Conservation (phyloP, 1,140 invertebrate genomes). For the Glossosoma conforme region DNA sequence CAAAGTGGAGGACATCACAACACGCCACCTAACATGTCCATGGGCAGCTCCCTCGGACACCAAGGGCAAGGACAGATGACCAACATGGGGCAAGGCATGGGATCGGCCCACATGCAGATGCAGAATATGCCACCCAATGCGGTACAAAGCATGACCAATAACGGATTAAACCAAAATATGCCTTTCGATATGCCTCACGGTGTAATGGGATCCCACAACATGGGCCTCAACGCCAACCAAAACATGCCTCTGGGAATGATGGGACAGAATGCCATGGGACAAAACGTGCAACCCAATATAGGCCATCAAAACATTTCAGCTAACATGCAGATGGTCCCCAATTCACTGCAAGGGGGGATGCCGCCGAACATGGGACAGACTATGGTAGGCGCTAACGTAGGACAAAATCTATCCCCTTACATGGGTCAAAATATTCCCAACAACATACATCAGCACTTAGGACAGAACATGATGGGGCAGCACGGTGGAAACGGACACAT, state of each 20-base stretch:
- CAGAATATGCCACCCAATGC: slow-evolving; percentile 23
- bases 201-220: slow-evolving; percentile 2
- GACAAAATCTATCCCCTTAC: slow-evolving; percentile 15
- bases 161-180: not conserved
- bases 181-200: not conserved
- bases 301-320: slow-evolving; percentile 11
- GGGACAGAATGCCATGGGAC: slow-evolving; percentile 9
- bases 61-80: slow-evolving; percentile 17
- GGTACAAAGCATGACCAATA: slow-evolving; percentile 21
- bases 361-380: slow-evolving; percentile 22
- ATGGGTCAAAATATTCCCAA: slow-evolving; percentile 19
- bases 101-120: too few species aligned
- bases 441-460: slow-evolving; percentile 21
- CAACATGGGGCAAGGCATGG: slow-evolving; percentile 12
- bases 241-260: slow-evolving; percentile 16
- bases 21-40: slow-evolving; percentile 18
- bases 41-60: slow-evolving; percentile 14
- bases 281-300: slow-evolving; percentile 5
- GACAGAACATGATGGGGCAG: slow-evolving; percentile 14
- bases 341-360: slow-evolving; percentile 8
- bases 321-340: slow-evolving; percentile 14
- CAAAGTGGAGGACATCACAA: slow-evolving; percentile 15
- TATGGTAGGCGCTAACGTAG: slow-evolving; percentile 15
- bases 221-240: slow-evolving; percentile 1
- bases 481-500: not conserved